Percentiles rank a stretch among this genome's conserved stretches.
Conservation (phyloP, 2,888 invertebrate genomes). For the Orthosia gothica region DNA sequence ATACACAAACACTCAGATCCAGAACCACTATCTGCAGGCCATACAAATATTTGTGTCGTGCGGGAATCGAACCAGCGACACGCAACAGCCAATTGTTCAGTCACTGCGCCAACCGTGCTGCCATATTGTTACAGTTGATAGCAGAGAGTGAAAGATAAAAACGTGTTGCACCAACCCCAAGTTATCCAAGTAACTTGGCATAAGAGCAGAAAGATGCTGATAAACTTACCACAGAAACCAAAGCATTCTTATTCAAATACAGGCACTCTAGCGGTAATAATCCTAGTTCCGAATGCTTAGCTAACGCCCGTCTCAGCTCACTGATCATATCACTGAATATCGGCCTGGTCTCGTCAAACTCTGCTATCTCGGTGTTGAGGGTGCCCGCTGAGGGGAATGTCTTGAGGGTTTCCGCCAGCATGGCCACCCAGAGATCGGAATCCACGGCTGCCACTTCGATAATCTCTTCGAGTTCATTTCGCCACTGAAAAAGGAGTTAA, state of each 20-base stretch:
- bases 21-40: too few species aligned
- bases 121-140: too few species aligned
- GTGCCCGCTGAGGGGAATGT: conserved; percentile 97
- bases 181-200: too few species aligned
- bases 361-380: conserved; percentile 96
- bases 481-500: conserved; percentile 94
- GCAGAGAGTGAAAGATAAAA: too few species aligned
- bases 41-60: too few species aligned
- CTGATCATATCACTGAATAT: conserved; percentile 97
- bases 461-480: conserved; percentile 97
- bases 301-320: conserved; percentile 95
- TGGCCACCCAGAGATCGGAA: conserved; percentile 99
- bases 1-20: too few species aligned
- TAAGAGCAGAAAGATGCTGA: too few species aligned
- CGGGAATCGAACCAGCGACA: too few species aligned
- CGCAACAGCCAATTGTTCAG: too few species aligned
- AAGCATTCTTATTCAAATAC: conserved; percentile 98
- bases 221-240: conserved; percentile 95
- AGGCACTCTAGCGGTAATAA: conserved; percentile 99
- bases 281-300: conserved; percentile 96
- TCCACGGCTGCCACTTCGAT: conserved; percentile 98
- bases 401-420: conserved; percentile 98
- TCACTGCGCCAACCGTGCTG: too few species aligned
- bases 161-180: too few species aligned
- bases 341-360: conserved; percentile 97